These are phyloP conservation scores for Agriopis marginaria DNA, from an alignment of 2,888 invertebrate species.

Conservation along the genomic window DNA sequence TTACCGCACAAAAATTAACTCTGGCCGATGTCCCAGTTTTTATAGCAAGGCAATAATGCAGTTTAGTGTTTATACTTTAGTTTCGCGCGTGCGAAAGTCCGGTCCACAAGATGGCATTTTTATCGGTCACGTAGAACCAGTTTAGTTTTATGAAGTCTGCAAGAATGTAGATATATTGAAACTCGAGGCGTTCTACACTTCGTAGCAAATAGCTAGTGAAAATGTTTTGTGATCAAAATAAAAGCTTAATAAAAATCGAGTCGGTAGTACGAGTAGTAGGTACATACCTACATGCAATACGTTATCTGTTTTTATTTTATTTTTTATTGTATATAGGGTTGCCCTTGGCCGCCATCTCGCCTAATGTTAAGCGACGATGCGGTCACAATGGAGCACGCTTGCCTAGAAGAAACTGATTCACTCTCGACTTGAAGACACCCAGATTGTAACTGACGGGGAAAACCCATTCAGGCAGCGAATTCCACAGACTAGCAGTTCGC, in stretches of 20 bases:
- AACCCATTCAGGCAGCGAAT: too few relatives aligned
- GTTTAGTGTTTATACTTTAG: slow-evolving; percentile 60
- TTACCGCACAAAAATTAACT: slow-evolving; percentile 72
- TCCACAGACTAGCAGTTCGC: too few relatives aligned
- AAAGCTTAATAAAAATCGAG: not conserved
- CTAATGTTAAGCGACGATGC: too few relatives aligned
- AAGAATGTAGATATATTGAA: slow-evolving; percentile 34
- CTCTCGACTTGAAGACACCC: too few relatives aligned
- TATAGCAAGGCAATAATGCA: slow-evolving; percentile 63
- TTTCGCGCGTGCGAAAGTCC: slow-evolving; percentile 53
- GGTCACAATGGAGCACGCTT: too few relatives aligned
- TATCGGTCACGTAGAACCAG: slow-evolving; percentile 47
- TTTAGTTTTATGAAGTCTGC: slow-evolving; percentile 37
- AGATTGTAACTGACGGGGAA: too few relatives aligned
- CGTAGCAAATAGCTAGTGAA: not conserved
- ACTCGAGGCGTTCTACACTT: not conserved
- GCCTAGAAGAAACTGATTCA: too few relatives aligned
- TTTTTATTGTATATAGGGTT: too few relatives aligned
- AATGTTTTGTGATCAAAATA: not conserved
- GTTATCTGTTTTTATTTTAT: too few relatives aligned
- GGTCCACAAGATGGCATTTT: slow-evolving; percentile 44
- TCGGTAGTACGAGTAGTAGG: too few relatives aligned
- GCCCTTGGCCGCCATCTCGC: too few relatives aligned
- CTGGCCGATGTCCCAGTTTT: slow-evolving; percentile 62
- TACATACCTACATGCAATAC: too few relatives aligned